These are phyloP conservation scores for Orthonevra nobilis DNA, from an alignment of 2,888 invertebrate genomes.

Conservation along the genomic window DNA sequence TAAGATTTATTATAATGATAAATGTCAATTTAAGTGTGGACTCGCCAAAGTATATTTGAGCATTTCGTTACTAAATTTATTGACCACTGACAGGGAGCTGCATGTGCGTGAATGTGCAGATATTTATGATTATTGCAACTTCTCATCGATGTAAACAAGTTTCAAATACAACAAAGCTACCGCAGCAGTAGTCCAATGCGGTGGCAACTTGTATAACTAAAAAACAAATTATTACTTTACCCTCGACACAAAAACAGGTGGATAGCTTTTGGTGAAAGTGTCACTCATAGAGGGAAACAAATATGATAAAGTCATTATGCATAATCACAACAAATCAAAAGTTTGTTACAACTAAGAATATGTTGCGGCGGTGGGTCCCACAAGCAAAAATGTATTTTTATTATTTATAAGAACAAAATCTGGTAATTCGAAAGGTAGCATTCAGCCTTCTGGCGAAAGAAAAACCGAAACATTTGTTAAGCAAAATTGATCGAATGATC, in stretches of 20 bases:
- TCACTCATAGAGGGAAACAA: no score
- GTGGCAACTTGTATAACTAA: background rate
- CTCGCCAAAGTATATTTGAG: background rate
- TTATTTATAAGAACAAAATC: no score
- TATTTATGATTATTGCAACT: constrained; percentile 10
- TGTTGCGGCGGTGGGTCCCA: no score
- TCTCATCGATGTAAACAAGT: constrained; percentile 1
- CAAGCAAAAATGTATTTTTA: no score
- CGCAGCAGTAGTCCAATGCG: background rate
- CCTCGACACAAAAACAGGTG: constrained; percentile 21
- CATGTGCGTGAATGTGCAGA: constrained; percentile 3
- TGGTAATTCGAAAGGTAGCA: background rate
- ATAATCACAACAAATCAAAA: no score
- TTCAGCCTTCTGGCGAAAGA: background rate
- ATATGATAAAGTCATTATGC: no score
- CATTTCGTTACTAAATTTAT: constrained; percentile 9
- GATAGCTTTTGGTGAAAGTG: background rate
- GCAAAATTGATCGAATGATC: constrained; percentile 8
- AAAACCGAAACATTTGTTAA: background rate
- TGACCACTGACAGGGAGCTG: constrained; percentile 26
- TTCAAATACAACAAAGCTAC: background rate
- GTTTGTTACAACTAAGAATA: constrained; percentile 48
- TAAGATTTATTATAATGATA: constrained; percentile 18
- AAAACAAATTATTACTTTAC: background rate
- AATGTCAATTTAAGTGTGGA: background rate